A percentile compares a stretch with the other conserved stretches of the same genome.
Conservation (phyloP, 2,888 invertebrate genomes). For the Chymomyza procnemis region DNA sequence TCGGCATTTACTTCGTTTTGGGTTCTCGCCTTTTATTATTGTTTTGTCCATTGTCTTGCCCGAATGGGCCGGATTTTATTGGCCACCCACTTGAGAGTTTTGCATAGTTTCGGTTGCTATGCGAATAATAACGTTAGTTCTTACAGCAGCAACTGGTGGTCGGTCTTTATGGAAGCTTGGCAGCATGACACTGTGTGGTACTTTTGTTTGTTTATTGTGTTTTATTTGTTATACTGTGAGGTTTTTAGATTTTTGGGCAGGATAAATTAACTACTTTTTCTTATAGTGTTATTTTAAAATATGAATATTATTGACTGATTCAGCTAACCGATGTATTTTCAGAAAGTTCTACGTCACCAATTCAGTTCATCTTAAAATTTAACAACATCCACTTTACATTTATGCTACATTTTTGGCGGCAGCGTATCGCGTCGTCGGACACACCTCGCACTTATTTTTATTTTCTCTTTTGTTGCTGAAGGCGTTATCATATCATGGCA, state of each 20-base stretch:
- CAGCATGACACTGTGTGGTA: background rate
- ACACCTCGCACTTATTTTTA: too few relatives aligned
- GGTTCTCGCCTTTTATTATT: constrained; percentile 41
- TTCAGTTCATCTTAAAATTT: too few relatives aligned
- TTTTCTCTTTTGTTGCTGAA: background rate
- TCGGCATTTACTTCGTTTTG: constrained; percentile 34
- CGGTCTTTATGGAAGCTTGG: background rate
- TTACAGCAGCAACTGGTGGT: constrained; percentile 6
- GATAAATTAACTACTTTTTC: too few relatives aligned
- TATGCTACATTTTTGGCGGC: too few relatives aligned
- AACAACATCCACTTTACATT: too few relatives aligned
- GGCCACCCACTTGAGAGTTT: constrained; percentile 1
- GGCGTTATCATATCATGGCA: constrained; percentile 65
- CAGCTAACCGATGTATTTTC: too few relatives aligned
- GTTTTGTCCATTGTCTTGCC: constrained; percentile 58
- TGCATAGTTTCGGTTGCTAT: background rate
- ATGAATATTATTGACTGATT: too few relatives aligned
- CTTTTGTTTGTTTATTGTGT: background rate
- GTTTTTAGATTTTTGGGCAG: too few relatives aligned
- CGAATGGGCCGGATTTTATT: constrained; percentile 57
- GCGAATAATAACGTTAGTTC: background rate
- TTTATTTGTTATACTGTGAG: too few relatives aligned
- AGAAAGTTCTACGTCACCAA: too few relatives aligned
- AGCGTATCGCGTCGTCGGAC: too few relatives aligned
- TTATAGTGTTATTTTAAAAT: too few relatives aligned